Percentiles rank a stretch among this genome's conserved stretches.
phyloP scores from a whole-genome alignment of 2,797 vertebrate species.

The Karalla daura region DNA sequence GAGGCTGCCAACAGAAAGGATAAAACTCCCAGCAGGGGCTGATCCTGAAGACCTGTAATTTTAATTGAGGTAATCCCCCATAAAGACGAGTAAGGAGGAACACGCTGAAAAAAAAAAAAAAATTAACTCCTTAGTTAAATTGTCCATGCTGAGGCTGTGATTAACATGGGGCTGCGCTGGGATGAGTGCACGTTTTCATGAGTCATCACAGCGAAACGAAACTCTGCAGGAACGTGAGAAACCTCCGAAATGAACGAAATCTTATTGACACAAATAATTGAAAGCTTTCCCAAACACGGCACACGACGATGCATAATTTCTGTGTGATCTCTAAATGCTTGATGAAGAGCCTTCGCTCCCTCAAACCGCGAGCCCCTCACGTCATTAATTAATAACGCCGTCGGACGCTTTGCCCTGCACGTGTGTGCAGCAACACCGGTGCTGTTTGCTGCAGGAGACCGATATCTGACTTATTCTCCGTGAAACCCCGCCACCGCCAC shows the following conservation, averaged over 20 bases:
- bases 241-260: constrained; percentile 18
- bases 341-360: constrained; percentile 28
- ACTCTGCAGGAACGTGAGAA: constrained; percentile 19
- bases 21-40: constrained; percentile 74
- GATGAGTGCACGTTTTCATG: constrained; percentile 30
- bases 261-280: constrained; percentile 26
- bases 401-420: constrained; percentile 1
- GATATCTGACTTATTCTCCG: constrained; percentile 59
- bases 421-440: constrained; percentile 12
- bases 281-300: constrained; percentile 29
- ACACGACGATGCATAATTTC: constrained; percentile 24
- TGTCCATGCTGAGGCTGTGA: constrained; percentile 39
- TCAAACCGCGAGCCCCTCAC: constrained; percentile 18
- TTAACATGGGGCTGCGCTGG: constrained; percentile 43
- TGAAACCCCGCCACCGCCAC: constrained; percentile 40
- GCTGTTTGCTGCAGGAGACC: constrained; percentile 31
- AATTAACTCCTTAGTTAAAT: constrained; percentile 37
- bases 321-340: constrained; percentile 42
- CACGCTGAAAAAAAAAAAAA: constrained; percentile 32
- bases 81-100: constrained; percentile 63
- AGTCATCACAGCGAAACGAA: constrained; percentile 44
- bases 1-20: constrained; percentile 68
- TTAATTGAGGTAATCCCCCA: constrained; percentile 81
- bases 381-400: constrained; percentile 46
- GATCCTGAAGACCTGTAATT: constrained; percentile 77